These are phyloP conservation scores for Gastrophysa polygoni DNA, from an alignment of 2,888 invertebrate species.

Conservation along the genomic window DNA sequence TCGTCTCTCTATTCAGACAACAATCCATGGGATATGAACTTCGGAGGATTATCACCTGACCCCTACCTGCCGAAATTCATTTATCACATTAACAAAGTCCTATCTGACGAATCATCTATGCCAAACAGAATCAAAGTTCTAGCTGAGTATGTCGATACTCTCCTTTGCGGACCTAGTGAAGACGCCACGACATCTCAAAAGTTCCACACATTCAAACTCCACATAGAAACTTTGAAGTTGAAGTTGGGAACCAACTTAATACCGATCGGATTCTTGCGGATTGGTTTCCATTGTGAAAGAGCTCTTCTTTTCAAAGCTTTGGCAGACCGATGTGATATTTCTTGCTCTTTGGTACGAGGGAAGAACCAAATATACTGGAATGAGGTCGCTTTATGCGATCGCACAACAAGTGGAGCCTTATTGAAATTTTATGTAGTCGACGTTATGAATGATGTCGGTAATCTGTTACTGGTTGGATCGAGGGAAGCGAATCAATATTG, in stretches of 20 bases:
- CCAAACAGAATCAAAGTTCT: constrained; percentile 43
- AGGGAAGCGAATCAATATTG: constrained; percentile 54
- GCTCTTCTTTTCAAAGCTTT: constrained; percentile 59
- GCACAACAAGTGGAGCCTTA: constrained; percentile 28
- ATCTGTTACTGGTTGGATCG: constrained; percentile 55
- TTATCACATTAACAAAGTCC: constrained; percentile 38
- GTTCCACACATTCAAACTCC: constrained; percentile 43
- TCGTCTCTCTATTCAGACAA: background rate
- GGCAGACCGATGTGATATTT: constrained; percentile 61
- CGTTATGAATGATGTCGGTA: constrained; percentile 57
- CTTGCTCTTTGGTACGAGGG: constrained; percentile 58
- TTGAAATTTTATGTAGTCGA: constrained; percentile 58
- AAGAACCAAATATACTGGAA: constrained; percentile 52
- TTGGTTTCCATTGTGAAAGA: constrained; percentile 61
- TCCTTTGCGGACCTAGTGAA: constrained; percentile 46
- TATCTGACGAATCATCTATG: constrained; percentile 22
- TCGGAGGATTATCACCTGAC: constrained; percentile 42
- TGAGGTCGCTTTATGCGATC: constrained; percentile 48
- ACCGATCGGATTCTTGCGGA: constrained; percentile 59
- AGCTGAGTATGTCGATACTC: constrained; percentile 46
- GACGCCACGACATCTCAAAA: constrained; percentile 39
- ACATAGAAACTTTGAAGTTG: constrained; percentile 44
- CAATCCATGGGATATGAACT: constrained; percentile 32
- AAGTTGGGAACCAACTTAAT: constrained; percentile 59
- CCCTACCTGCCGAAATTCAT: constrained; percentile 44